A percentile compares a stretch with the other conserved stretches of the same genome.
phyloP scores from a whole-genome alignment of 2,113 vertebrate genomes.

The Machaerirhynchus nigripectus region DNA sequence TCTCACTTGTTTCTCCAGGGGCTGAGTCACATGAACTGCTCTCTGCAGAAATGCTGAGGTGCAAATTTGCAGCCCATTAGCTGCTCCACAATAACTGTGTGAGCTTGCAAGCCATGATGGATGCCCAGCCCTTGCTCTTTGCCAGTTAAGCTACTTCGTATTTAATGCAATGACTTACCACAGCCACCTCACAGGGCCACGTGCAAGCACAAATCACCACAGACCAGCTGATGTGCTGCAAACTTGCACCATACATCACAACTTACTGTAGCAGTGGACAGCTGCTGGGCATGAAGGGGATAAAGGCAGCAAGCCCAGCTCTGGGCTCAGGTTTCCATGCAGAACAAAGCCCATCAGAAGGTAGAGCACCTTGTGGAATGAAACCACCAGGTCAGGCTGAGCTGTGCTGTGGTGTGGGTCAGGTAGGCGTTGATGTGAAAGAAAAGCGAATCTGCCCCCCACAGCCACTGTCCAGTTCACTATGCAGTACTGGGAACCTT shows the following conservation, averaged over 20 bases:
- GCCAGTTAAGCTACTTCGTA: neutral
- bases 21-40: neutral
- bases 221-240: neutral
- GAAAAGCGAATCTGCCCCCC: neutral
- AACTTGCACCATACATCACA: neutral
- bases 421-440: neutral
- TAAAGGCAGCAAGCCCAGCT: neutral
- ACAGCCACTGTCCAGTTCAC: neutral
- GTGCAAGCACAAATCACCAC: neutral
- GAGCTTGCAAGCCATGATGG: neutral
- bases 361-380: neutral
- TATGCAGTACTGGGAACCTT: neutral
- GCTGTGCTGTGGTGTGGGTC: neutral
- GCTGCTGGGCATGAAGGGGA: neutral
- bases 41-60: neutral
- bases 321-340: neutral
- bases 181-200: neutral
- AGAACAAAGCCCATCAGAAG: neutral
- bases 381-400: neutral
- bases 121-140: neutral
- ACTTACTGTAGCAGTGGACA: neutral
- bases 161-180: neutral
- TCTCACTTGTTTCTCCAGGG: neutral
- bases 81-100: neutral
- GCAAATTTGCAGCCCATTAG: neutral